These are phyloP conservation scores for Pycnonotus jocosus DNA, from an alignment of 2,113 vertebrate genomes.

Conservation along the genomic window DNA sequence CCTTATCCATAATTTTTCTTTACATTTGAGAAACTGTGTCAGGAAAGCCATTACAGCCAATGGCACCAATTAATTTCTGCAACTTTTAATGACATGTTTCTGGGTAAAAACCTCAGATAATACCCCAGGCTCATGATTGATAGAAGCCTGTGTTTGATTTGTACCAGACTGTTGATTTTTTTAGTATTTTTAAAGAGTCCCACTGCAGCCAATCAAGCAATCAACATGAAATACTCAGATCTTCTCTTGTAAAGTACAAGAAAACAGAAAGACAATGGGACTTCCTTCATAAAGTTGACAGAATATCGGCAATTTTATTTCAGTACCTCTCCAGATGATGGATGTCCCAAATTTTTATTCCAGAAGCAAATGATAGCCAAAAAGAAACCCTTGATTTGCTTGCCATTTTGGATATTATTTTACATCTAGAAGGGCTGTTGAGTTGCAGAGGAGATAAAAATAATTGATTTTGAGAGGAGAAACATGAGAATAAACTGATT, in stretches of 20 bases:
- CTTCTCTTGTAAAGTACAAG: constrained; percentile 70
- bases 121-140: constrained; percentile 72
- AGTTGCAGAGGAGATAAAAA: constrained; percentile 29
- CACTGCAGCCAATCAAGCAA: constrained; percentile 85
- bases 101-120: constrained; percentile 79
- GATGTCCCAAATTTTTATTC: constrained; percentile 74
- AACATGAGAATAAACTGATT: neutral
- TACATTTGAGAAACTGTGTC: constrained; percentile 80
- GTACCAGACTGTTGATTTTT: constrained; percentile 79
- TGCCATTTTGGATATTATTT: constrained; percentile 22
- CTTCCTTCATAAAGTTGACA: constrained; percentile 57
- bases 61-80: constrained; percentile 84
- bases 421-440: constrained; percentile 8
- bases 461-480: constrained; percentile 3
- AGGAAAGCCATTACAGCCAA: constrained; percentile 80
- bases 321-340: constrained; percentile 71
- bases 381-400: constrained; percentile 47
- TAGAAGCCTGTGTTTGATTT: constrained; percentile 78
- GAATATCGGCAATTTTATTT: constrained; percentile 68
- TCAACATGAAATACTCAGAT: constrained; percentile 84
- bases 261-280: constrained; percentile 71
- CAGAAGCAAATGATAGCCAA: constrained; percentile 65
- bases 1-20: constrained; percentile 82
- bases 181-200: constrained; percentile 83
- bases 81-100: constrained; percentile 84